Evolutionary conservation across 1,140 invertebrate species (phyloP).

Genomic region (Hesperophylax magnus): DNA sequence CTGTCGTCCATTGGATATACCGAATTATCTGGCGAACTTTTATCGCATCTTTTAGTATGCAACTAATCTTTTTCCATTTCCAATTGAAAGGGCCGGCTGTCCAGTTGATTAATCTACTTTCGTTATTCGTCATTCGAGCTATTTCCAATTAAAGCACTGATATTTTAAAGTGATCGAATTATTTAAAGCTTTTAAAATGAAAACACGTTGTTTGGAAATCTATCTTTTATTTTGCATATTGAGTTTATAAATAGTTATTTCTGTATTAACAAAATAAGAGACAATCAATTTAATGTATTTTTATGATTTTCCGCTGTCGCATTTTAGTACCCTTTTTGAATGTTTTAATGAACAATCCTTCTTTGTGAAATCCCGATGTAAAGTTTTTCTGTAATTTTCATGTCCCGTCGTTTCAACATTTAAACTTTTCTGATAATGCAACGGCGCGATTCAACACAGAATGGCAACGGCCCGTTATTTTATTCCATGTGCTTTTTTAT

Average conservation of each 20-base stretch:
- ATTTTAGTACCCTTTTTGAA: background rate
- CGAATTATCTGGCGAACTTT: slow-evolving; percentile 16
- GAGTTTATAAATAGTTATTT: too few relatives aligned
- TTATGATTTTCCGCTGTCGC: background rate
- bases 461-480: background rate
- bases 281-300: background rate
- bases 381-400: slow-evolving; percentile 53
- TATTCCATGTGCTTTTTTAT: background rate
- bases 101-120: slow-evolving; percentile 11
- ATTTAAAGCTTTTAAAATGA: background rate
- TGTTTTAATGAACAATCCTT: background rate
- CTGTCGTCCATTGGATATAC: slow-evolving; percentile 31
- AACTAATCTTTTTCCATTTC: slow-evolving; percentile 18
- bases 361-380: slow-evolving; percentile 26
- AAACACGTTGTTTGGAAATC: too few relatives aligned
- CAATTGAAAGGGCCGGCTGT: slow-evolving; percentile 5
- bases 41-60: slow-evolving; percentile 21
- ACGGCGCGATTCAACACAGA: slow-evolving; percentile 20
- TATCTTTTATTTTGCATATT: too few relatives aligned
- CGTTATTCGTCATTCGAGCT: background rate
- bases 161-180: background rate
- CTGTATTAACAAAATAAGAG: too few relatives aligned
- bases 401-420: slow-evolving; percentile 45
- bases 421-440: slow-evolving; percentile 36
- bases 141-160: background rate